phyloP scores from a whole-genome alignment of 2,797 vertebrate species.

The Monodelphis domestica region DNA sequence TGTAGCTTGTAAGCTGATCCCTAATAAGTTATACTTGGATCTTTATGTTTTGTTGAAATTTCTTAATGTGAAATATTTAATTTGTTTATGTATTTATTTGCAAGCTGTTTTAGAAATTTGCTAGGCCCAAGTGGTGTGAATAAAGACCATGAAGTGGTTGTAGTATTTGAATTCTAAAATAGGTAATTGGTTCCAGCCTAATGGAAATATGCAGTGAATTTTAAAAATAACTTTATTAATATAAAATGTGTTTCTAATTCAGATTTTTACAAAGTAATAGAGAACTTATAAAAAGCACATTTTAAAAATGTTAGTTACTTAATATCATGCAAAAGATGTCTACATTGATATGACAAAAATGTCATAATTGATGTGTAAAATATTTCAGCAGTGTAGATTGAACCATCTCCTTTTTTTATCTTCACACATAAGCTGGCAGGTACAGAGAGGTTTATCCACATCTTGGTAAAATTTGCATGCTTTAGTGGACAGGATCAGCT shows the following conservation, averaged over 20 bases:
- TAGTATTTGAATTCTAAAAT: neutral
- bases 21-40: neutral
- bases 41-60: slow-evolving; percentile 19
- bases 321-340: neutral
- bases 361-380: neutral
- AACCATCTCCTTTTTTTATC: neutral
- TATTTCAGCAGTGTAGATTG: neutral
- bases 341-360: neutral
- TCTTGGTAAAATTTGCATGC: neutral
- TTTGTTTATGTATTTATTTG: slow-evolving; percentile 47
- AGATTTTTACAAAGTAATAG: neutral
- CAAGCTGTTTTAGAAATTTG: neutral
- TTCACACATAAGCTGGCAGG: neutral
- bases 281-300: neutral
- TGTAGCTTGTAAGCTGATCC: neutral
- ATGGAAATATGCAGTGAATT: neutral
- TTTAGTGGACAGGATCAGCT: neutral
- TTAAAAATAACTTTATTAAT: neutral
- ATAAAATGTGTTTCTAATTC: neutral
- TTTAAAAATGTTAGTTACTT: neutral
- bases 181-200: neutral
- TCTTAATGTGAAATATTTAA: slow-evolving; percentile 48
- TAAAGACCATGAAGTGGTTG: neutral
- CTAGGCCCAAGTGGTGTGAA: neutral
- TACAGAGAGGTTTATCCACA: neutral